Conservation (phyloP, 2,113 vertebrate species). For the Periophthalmodon schlosseri region DNA sequence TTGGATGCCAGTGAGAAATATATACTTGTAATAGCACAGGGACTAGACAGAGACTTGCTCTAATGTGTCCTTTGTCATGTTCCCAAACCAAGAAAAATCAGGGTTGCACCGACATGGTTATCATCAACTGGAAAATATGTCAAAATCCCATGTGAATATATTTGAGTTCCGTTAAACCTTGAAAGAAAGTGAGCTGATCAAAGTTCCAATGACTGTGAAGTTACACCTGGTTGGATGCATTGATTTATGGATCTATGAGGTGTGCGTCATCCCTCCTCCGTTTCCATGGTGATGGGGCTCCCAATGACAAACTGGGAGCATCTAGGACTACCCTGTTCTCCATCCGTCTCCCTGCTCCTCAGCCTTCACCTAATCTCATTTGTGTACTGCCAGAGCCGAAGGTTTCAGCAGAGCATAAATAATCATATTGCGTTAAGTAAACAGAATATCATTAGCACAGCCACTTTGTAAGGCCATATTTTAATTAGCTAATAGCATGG, state of each 20-base stretch:
- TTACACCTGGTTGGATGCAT: slow-evolving; percentile 41
- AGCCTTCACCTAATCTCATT: slow-evolving; percentile 31
- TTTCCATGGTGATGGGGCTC: slow-evolving; percentile 39
- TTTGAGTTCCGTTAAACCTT: not conserved
- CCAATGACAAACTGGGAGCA: slow-evolving; percentile 41
- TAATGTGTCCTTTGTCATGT: too few species aligned
- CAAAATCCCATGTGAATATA: too few species aligned
- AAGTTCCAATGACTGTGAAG: slow-evolving; percentile 17
- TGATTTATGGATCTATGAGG: slow-evolving; percentile 51
- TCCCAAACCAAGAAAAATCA: too few species aligned
- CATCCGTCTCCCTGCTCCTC: slow-evolving; percentile 21
- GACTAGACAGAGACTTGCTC: too few species aligned
- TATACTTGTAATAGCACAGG: too few species aligned
- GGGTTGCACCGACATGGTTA: too few species aligned
- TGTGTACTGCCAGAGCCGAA: slow-evolving; percentile 18
- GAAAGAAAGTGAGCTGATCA: slow-evolving; percentile 9
- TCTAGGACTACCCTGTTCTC: slow-evolving; percentile 41
- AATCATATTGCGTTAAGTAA: slow-evolving; percentile 40
- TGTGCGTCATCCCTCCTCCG: slow-evolving; percentile 56
- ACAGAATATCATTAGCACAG: slow-evolving; percentile 39
- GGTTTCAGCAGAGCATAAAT: slow-evolving; percentile 45
- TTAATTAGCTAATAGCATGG: slow-evolving; percentile 58
- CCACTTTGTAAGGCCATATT: slow-evolving; percentile 36
- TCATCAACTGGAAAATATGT: too few species aligned
- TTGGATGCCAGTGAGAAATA: too few species aligned